phyloP scores from a whole-genome alignment of 2,113 vertebrate species.

The Puffinus mauretanicus region DNA sequence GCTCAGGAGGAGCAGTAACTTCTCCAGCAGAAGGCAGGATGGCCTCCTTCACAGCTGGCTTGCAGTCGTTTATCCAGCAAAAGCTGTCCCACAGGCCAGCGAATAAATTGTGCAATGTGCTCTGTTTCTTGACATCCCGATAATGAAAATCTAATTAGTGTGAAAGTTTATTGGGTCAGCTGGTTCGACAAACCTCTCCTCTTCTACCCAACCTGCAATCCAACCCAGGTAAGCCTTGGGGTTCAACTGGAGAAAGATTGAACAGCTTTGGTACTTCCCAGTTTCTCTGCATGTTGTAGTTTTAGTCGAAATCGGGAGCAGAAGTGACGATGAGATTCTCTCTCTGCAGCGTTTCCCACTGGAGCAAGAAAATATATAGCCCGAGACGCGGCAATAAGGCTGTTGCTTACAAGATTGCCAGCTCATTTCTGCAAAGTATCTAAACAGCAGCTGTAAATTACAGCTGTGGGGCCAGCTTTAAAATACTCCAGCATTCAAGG shows the following conservation, averaged over 20 bases:
- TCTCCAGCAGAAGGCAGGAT: slow-evolving; percentile 10
- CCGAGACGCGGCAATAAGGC: neutral
- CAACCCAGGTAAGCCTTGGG: neutral
- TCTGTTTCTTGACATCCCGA: neutral
- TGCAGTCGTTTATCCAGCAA: neutral
- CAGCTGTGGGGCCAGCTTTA: neutral
- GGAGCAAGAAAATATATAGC: neutral
- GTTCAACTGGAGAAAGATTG: neutral
- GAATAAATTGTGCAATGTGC: neutral
- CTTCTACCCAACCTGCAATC: neutral
- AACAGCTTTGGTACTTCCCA: neutral
- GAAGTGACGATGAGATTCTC: neutral
- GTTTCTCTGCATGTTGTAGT: neutral
- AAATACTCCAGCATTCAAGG: neutral
- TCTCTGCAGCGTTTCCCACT: neutral
- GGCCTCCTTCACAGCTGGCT: slow-evolving; percentile 22
- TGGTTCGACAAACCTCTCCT: neutral
- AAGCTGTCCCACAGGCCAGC: neutral
- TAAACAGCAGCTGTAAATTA: neutral
- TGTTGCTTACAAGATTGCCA: neutral
- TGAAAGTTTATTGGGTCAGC: neutral
- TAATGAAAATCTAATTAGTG: slow-evolving; percentile 3
- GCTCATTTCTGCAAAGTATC: neutral
- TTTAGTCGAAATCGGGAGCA: neutral
- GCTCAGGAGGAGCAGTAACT: slow-evolving; percentile 17